phyloP scores from a whole-genome alignment of 1,140 invertebrate species.

The Drosophila erecta region DNA sequence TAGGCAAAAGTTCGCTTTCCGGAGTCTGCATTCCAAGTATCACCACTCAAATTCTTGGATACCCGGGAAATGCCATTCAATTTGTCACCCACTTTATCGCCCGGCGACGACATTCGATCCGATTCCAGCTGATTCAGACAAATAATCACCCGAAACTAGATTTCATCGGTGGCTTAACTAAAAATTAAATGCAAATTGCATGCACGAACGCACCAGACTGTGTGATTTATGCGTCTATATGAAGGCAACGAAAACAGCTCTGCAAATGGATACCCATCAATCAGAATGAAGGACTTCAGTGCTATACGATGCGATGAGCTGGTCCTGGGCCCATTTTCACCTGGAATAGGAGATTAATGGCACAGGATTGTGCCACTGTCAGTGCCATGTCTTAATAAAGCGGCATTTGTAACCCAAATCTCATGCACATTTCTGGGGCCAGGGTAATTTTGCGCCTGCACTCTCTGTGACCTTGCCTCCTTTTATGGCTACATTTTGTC shows the following conservation, averaged over 20 bases:
- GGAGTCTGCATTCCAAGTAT: background rate
- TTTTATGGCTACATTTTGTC: slow-evolving; percentile 52
- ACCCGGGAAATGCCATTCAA: slow-evolving; percentile 34
- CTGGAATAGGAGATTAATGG: slow-evolving; percentile 45
- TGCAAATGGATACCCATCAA: slow-evolving; percentile 40
- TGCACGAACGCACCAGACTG: slow-evolving; percentile 54
- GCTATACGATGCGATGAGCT: slow-evolving; percentile 24
- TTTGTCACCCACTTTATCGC: slow-evolving; percentile 58
- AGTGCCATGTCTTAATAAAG: slow-evolving; percentile 30
- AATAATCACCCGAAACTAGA: slow-evolving; percentile 45
- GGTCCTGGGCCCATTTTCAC: slow-evolving; percentile 12
- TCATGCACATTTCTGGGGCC: slow-evolving; percentile 41
- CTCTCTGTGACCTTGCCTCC: background rate
- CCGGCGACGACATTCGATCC: slow-evolving; percentile 40
- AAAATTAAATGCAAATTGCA: slow-evolving; percentile 75
- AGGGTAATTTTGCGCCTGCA: slow-evolving; percentile 12
- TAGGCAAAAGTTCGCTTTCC: slow-evolving; percentile 19
- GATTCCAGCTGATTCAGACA: slow-evolving; percentile 45
- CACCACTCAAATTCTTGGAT: background rate
- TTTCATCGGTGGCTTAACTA: slow-evolving; percentile 35
- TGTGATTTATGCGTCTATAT: slow-evolving; percentile 62
- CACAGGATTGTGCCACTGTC: slow-evolving; percentile 31
- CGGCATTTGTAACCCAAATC: slow-evolving; percentile 15
- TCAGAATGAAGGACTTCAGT: slow-evolving; percentile 14
- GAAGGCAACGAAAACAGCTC: slow-evolving; percentile 36